Percentiles rank a stretch among this genome's conserved stretches.
Conservation (phyloP, 1,140 invertebrate genomes). For the Meloidogyne hapla region DNA sequence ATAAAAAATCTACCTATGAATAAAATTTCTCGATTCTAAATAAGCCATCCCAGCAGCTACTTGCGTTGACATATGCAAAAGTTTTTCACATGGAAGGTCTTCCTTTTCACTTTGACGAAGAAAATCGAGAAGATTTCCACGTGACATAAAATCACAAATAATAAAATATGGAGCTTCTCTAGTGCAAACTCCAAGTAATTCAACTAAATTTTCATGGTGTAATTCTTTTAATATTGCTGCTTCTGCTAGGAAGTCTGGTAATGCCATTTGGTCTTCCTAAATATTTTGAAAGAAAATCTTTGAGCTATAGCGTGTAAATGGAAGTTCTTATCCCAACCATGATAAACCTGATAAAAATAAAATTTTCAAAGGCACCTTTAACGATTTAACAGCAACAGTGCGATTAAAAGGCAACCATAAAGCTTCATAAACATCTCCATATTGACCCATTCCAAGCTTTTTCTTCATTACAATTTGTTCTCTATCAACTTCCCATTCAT, state of each 20-base stretch:
- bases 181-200: conserved; percentile 91
- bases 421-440: conserved; percentile 98
- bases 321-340: too few relatives aligned
- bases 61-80: conserved; percentile 98
- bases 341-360: too few relatives aligned
- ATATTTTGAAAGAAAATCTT: conserved; percentile 39
- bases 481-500: conserved; percentile 96
- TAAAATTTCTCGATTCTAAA: conserved; percentile 89
- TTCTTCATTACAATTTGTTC: conserved; percentile 98
- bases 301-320: conserved; percentile 65
- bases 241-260: conserved; percentile 98
- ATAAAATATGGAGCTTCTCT: conserved; percentile 97
- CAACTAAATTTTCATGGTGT: conserved; percentile 97
- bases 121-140: conserved; percentile 94
- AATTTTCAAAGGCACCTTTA: too few relatives aligned
- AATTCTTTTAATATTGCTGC: conserved; percentile 99
- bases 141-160: conserved; percentile 95
- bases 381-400: conserved; percentile 93
- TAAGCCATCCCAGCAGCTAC: conserved; percentile 98
- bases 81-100: conserved; percentile 85
- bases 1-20: conserved; percentile 93
- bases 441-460: conserved; percentile 85
- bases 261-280: conserved; percentile 93
- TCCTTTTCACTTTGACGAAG: conserved; percentile 83
- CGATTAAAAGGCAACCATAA: conserved; percentile 74